Evolutionary conservation across 2,113 vertebrate genomes (phyloP).

Genomic region (Lampris incognitus): DNA sequence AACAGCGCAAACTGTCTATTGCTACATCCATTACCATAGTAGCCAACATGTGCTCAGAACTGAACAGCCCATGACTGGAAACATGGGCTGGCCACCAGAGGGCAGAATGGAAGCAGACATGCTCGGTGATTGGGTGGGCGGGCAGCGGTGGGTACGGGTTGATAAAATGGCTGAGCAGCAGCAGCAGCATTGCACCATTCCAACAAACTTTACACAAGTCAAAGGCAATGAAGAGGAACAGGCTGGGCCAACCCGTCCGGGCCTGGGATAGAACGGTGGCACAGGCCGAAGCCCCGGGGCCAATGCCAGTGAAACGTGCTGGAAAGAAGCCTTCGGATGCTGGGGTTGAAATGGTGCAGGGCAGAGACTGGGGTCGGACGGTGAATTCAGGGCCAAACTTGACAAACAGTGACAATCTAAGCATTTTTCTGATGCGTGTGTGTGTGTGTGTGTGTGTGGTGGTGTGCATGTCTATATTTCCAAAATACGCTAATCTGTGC

Average conservation of each 20-base stretch:
- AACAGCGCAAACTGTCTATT: not conserved
- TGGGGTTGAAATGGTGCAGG: constrained; percentile 48
- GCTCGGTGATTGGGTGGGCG: constrained; percentile 56
- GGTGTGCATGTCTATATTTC: constrained; percentile 7
- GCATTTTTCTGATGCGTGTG: not conserved
- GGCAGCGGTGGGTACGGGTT: constrained; percentile 19
- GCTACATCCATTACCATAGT: not conserved
- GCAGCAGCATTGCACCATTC: constrained; percentile 10
- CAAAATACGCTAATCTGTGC: not conserved
- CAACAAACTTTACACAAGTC: constrained; percentile 5
- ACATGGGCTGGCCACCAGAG: constrained; percentile 9
- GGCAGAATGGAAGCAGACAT: constrained; percentile 53
- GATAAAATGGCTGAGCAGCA: constrained; percentile 12
- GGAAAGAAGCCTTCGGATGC: constrained; percentile 34
- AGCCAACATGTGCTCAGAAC: constrained; percentile 6
- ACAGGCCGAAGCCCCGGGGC: constrained; percentile 11
- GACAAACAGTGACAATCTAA: not conserved
- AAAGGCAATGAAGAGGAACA: not conserved
- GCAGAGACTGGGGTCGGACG: constrained; percentile 5
- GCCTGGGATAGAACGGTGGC: constrained; percentile 10
- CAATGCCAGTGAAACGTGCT: not conserved
- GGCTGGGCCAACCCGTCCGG: not conserved
- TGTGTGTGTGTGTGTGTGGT: constrained; percentile 13
- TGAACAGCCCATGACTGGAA: constrained; percentile 21
- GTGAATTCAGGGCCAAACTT: not conserved